Evolutionary conservation across 2,797 vertebrate species (phyloP).

Genomic region (Gallinago solitaria): DNA sequence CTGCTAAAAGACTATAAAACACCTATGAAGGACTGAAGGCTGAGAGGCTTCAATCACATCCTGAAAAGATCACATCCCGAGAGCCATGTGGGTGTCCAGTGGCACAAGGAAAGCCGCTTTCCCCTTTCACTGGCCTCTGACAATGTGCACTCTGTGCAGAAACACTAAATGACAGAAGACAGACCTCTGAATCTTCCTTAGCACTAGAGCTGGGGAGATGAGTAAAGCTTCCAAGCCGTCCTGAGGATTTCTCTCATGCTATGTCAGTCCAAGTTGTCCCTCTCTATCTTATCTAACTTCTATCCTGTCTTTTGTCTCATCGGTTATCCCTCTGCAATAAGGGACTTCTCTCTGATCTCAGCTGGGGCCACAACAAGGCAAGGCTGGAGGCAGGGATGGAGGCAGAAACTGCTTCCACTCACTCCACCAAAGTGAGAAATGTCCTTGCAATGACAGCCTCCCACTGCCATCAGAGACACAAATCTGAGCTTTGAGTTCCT

Average conservation of each 20-base stretch:
- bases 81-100: not conserved
- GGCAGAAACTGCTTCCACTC: not conserved
- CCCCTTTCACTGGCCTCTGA: not conserved
- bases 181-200: not conserved
- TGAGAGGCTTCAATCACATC: no score
- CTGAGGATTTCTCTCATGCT: not conserved
- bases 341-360: not conserved
- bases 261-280: not conserved
- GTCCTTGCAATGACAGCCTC: not conserved
- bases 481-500: not conserved
- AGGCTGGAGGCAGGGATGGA: not conserved
- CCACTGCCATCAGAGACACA: not conserved
- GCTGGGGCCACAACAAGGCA: not conserved
- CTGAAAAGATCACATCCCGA: not conserved
- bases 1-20: not conserved
- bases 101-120: not conserved
- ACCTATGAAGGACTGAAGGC: not conserved
- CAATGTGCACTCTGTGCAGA: rapidly evolving
- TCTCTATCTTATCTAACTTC: not conserved
- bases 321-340: not conserved
- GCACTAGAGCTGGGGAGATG: not conserved
- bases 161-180: not conserved
- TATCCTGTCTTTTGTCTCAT: not conserved
- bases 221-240: not conserved
- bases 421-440: not conserved